phyloP scores from a whole-genome alignment of 35 echinoderm and acorn worm genomes.

The Antedon bifida region DNA sequence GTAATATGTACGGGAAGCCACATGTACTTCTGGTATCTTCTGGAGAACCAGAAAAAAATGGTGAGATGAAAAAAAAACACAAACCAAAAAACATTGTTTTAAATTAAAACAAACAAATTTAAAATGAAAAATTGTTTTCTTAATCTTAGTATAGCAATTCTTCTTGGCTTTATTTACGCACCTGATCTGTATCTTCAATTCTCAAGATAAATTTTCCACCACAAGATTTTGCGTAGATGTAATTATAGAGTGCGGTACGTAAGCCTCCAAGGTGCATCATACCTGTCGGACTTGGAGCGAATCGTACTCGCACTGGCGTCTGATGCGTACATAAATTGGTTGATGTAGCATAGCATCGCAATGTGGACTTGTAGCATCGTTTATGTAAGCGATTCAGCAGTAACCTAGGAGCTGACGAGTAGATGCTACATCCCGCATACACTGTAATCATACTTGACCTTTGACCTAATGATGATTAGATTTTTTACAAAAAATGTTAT shows the following conservation, averaged over 20 bases:
- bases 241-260: conserved; percentile 89
- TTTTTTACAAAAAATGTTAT: no score
- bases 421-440: not conserved
- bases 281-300: conserved; percentile 92
- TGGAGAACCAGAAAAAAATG: no score
- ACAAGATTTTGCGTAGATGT: conserved; percentile 61
- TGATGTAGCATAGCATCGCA: not conserved
- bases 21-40: no score
- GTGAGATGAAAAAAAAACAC: no score
- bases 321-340: not conserved
- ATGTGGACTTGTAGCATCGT: not conserved
- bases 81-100: no score
- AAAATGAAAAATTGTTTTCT: no score
- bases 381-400: not conserved
- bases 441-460: no score
- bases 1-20: no score
- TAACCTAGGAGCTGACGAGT: not conserved
- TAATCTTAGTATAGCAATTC: no score
- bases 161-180: no score
- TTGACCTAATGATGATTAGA: no score
- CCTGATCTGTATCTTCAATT: conserved; percentile 95
- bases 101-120: no score
- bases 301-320: conserved; percentile 57
- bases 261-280: conserved; percentile 77
- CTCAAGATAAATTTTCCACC: conserved; percentile 68